Evolutionary conservation across 2,797 vertebrate genomes (phyloP).

Genomic region (Furcifer pardalis): DNA sequence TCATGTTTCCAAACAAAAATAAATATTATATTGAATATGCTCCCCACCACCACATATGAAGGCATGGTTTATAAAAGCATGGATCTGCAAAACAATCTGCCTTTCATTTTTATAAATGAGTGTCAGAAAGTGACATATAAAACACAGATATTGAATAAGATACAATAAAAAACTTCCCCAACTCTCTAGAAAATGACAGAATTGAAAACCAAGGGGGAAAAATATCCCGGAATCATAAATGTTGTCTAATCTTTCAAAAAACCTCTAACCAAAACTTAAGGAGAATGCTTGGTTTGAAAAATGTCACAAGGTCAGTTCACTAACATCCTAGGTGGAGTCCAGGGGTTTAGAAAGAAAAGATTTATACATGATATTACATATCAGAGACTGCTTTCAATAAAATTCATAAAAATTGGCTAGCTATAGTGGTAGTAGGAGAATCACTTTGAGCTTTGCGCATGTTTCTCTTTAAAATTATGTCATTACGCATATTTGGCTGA

Average conservation of each 20-base stretch:
- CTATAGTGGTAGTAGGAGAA: background rate
- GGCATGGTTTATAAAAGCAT: too few relatives aligned
- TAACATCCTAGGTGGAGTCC: background rate
- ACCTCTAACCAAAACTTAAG: background rate
- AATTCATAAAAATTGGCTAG: background rate
- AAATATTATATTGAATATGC: too few relatives aligned
- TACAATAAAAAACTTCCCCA: background rate
- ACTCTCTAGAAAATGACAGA: background rate
- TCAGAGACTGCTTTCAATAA: background rate
- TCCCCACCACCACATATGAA: too few relatives aligned
- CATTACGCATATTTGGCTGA: constrained; percentile 11
- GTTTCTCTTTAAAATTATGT: background rate
- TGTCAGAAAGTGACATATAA: background rate
- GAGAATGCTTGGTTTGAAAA: constrained; percentile 2
- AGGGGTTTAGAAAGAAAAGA: background rate
- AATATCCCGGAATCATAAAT: too few relatives aligned
- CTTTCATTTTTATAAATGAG: background rate
- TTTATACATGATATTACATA: background rate
- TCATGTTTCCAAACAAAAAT: too few relatives aligned
- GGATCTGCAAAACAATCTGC: too few relatives aligned
- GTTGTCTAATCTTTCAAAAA: background rate
- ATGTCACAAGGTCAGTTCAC: background rate
- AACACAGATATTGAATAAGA: background rate
- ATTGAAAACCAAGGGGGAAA: background rate
- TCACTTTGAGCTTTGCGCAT: background rate